Conservation (phyloP, 1,140 invertebrate genomes). For the Forficula auricularia region DNA sequence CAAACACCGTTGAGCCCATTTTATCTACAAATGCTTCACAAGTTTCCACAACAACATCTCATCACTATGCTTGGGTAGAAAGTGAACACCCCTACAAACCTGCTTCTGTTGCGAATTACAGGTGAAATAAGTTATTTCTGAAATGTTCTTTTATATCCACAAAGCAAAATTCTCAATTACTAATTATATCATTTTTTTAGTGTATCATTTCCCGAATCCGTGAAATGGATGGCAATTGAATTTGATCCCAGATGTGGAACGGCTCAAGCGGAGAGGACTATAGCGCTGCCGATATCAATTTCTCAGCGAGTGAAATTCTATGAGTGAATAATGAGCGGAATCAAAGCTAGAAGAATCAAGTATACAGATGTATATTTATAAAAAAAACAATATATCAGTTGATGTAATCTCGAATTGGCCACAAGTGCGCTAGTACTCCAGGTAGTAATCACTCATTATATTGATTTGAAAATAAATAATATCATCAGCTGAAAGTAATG, state of each 20-base stretch:
- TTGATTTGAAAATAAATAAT: constrained; percentile 9
- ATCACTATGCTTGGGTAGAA: constrained; percentile 82
- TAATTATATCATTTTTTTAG: constrained; percentile 26
- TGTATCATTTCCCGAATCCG: constrained; percentile 70
- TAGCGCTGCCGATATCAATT: constrained; percentile 70
- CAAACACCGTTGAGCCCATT: constrained; percentile 5
- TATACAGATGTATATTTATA: too few species aligned
- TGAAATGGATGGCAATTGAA: constrained; percentile 83
- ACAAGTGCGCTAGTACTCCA: constrained; percentile 70
- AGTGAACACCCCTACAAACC: constrained; percentile 94
- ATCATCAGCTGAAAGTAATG: constrained; percentile 12
- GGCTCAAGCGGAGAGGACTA: constrained; percentile 84
- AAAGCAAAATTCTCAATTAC: neutral
- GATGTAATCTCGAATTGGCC: constrained; percentile 68
- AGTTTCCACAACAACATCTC: constrained; percentile 42
- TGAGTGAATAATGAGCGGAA: too few species aligned
- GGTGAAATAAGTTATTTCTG: constrained; percentile 27
- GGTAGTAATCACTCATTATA: constrained; percentile 28
- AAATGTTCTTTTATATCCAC: too few species aligned
- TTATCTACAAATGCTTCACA: constrained; percentile 6
- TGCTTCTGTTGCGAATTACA: constrained; percentile 69
- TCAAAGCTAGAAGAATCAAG: too few species aligned
- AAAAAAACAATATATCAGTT: too few species aligned
- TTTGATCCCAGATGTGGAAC: constrained; percentile 86
- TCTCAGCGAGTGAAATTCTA: too few species aligned